A percentile compares a stretch with the other conserved stretches of the same genome.
These are phyloP conservation scores for Palythoa grandis DNA, from an alignment of 92 coral and sea anemone genomes.

Conservation along the genomic window DNA sequence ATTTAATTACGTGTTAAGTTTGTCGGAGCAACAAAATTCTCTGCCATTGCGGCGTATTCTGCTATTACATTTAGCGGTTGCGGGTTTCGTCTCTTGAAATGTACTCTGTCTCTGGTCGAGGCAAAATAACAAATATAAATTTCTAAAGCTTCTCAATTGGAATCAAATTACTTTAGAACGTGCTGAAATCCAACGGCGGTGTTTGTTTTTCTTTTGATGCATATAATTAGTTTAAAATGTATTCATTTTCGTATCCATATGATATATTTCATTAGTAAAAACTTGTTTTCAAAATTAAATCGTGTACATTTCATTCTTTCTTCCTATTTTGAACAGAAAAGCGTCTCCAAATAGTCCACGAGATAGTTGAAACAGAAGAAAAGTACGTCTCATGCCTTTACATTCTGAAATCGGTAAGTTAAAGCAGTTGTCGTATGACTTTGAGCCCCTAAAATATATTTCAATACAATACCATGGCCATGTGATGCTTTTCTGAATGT, in stretches of 20 bases:
- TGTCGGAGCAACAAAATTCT: neutral
- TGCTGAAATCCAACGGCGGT: neutral
- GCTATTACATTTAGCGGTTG: neutral
- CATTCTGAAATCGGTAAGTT: conserved; percentile 57
- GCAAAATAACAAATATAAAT: neutral
- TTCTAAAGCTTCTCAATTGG: neutral
- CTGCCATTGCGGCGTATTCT: too few relatives aligned
- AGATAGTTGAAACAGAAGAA: conserved; percentile 68
- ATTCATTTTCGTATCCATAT: neutral
- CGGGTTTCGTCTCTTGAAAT: neutral
- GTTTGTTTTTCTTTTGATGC: neutral
- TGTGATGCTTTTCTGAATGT: neutral
- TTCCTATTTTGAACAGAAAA: conserved; percentile 39
- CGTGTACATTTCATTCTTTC: neutral
- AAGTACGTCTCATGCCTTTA: conserved; percentile 57
- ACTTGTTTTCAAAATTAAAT: neutral
- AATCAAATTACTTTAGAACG: neutral
- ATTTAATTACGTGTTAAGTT: neutral
- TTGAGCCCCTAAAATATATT: neutral
- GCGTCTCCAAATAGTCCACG: conserved; percentile 56
- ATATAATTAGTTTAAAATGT: neutral
- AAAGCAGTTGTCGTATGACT: neutral
- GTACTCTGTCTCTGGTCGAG: neutral
- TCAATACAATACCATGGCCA: neutral
- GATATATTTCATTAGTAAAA: neutral